Conservation (phyloP, 2,888 invertebrate species). For the Drosophila neonasuta region DNA sequence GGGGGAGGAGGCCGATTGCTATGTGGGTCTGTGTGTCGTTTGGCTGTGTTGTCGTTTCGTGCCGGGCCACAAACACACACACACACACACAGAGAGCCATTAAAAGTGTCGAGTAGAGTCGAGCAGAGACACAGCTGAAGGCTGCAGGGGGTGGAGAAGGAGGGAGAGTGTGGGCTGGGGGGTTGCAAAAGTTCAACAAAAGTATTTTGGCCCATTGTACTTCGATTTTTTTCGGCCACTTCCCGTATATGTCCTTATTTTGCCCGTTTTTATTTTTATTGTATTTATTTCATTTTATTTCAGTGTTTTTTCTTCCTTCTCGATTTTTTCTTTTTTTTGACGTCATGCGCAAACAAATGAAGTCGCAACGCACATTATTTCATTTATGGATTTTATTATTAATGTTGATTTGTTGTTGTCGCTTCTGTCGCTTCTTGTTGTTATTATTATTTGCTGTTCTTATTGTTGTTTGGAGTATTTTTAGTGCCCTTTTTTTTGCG, state of each 20-base stretch:
- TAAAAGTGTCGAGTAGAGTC: conserved; percentile 31
- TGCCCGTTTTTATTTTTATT: conserved; percentile 15
- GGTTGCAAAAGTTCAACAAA: conserved; percentile 48
- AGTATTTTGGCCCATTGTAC: conserved; percentile 55
- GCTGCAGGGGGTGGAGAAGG: not conserved
- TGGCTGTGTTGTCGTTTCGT: conserved; percentile 42
- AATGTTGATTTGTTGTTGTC: conserved; percentile 59
- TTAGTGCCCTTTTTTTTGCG: conserved; percentile 59
- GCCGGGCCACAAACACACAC: conserved; percentile 37
- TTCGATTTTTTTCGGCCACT: conserved; percentile 56
- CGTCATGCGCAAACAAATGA: conserved; percentile 71
- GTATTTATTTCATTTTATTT: conserved; percentile 28
- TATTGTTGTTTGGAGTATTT: conserved; percentile 46
- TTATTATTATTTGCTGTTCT: conserved; percentile 35
- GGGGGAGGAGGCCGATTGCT: conserved; percentile 23
- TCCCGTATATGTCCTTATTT: conserved; percentile 38
- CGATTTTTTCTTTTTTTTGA: conserved; percentile 49
- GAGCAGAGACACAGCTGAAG: not conserved
- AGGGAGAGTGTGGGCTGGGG: too few relatives aligned
- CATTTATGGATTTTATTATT: conserved; percentile 77
- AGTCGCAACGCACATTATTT: conserved; percentile 69
- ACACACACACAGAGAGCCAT: conserved; percentile 20
- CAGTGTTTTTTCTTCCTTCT: conserved; percentile 33
- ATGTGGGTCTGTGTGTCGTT: conserved; percentile 70
- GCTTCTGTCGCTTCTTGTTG: conserved; percentile 11